A percentile compares a stretch with the other conserved stretches of the same genome.
Evolutionary conservation across 2,888 invertebrate genomes (phyloP).

Genomic region (Parelbella ahira): DNA sequence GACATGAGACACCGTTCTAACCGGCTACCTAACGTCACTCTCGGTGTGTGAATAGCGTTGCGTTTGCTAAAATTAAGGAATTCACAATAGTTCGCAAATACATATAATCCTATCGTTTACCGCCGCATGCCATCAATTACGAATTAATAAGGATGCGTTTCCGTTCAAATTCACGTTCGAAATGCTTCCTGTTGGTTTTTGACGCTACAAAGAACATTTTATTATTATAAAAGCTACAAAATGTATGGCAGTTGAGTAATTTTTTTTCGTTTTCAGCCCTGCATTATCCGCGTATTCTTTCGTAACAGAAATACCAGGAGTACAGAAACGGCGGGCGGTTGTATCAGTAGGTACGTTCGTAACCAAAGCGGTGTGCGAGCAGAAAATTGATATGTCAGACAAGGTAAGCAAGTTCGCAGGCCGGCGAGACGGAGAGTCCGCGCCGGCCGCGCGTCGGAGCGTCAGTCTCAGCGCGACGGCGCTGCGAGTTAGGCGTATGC

Average conservation of each 20-base stretch:
- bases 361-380: slow-evolving; percentile 48
- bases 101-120: too few relatives aligned
- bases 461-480: slow-evolving; percentile 34
- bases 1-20: slow-evolving; percentile 12
- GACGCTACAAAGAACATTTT: too few relatives aligned
- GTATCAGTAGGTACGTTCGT: slow-evolving; percentile 41
- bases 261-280: slow-evolving; percentile 36
- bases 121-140: too few relatives aligned
- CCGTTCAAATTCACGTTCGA: too few relatives aligned
- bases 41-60: slow-evolving; percentile 1
- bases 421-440: slow-evolving; percentile 35
- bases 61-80: slow-evolving; percentile 3
- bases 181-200: slow-evolving; percentile 8
- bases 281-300: slow-evolving; percentile 69
- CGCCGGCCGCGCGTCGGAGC: slow-evolving; percentile 22
- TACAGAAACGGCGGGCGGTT: slow-evolving; percentile 45
- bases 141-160: too few relatives aligned
- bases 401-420: slow-evolving; percentile 61
- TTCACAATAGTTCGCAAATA: too few relatives aligned
- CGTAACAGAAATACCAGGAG: slow-evolving; percentile 74
- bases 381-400: slow-evolving; percentile 66
- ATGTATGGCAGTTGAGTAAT: too few relatives aligned
- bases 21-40: not conserved
- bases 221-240: too few relatives aligned
- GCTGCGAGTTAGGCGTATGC: slow-evolving; percentile 30